Conservation (phyloP, 2,888 invertebrate genomes). For the Frankliniella intonsa region DNA sequence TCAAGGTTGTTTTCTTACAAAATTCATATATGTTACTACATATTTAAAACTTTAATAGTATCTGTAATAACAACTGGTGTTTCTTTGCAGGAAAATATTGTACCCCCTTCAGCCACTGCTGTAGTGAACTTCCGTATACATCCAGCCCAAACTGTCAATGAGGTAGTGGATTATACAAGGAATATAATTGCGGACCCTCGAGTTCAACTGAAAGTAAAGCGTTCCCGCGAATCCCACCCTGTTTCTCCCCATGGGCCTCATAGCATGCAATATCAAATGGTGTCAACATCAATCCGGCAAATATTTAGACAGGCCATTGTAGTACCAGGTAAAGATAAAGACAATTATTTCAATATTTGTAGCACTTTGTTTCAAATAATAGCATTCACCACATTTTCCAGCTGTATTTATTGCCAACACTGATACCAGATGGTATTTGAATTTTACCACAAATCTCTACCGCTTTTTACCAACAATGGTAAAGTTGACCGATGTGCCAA, state of each 20-base stretch:
- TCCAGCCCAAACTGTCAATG: conserved; percentile 47
- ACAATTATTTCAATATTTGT: no score
- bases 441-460: conserved; percentile 47
- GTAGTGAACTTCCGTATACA: conserved; percentile 50
- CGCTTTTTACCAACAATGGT: conserved; percentile 46
- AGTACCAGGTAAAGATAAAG: conserved; percentile 44
- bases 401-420: conserved; percentile 46
- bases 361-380: conserved; percentile 8
- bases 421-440: conserved; percentile 48
- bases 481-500: conserved; percentile 42
- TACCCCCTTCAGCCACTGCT: conserved; percentile 47
- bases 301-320: conserved; percentile 46
- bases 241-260: conserved; percentile 46
- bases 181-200: conserved; percentile 43
- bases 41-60: background rate
- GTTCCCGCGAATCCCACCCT: conserved; percentile 44
- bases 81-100: conserved; percentile 46
- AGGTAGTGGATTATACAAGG: conserved; percentile 43
- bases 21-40: background rate
- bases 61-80: background rate
- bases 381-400: conserved; percentile 29
- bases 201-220: conserved; percentile 42
- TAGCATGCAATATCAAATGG: conserved; percentile 46
- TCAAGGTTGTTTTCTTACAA: conserved; percentile 43
- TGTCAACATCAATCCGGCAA: conserved; percentile 47